Evolutionary conservation across 1,140 invertebrate species (phyloP).

Genomic region (Chlorops oryzae): DNA sequence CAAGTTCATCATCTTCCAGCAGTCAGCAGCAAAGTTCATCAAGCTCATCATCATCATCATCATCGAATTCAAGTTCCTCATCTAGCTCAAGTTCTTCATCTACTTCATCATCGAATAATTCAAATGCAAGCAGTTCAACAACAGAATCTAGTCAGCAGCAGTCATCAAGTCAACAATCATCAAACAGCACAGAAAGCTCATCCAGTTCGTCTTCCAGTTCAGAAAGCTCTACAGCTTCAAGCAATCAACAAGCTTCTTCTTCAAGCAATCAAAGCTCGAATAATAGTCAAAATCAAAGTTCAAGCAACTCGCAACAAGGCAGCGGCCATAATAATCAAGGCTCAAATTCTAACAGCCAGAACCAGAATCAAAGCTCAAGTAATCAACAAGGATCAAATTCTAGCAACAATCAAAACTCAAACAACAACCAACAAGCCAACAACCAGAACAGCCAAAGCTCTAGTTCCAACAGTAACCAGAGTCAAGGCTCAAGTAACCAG

Average conservation of each 20-base stretch:
- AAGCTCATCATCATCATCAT: conserved; percentile 26
- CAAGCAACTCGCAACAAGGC: too few species aligned
- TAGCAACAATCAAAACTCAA: conserved; percentile 10
- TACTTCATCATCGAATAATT: conserved; percentile 14
- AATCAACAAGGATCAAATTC: too few species aligned
- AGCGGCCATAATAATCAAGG: too few species aligned
- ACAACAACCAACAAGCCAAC: conserved; percentile 6
- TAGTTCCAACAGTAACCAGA: conserved; percentile 4
- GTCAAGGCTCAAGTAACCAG: too few species aligned
- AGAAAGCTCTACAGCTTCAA: conserved; percentile 17
- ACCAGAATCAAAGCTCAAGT: conserved; percentile 20
- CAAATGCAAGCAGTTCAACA: not conserved
- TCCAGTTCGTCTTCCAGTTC: conserved; percentile 14
- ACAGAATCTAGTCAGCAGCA: conserved; percentile 5
- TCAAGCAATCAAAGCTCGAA: conserved; percentile 16
- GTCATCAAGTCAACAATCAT: conserved; percentile 1
- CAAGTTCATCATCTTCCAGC: conserved; percentile 31
- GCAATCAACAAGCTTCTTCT: conserved; percentile 15
- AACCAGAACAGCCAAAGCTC: not conserved
- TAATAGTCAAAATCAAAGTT: conserved; percentile 16
- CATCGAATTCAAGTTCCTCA: conserved; percentile 19
- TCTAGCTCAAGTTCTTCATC: conserved; percentile 37
- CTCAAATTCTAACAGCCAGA: conserved; percentile 14
- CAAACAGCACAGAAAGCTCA: conserved; percentile 21
- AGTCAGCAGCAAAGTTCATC: conserved; percentile 40